Evolutionary conservation across 2,888 invertebrate species (phyloP), one percentile per base, ranked within the genome.

Genomic region (Tetramorium bicarinatum): DNA sequence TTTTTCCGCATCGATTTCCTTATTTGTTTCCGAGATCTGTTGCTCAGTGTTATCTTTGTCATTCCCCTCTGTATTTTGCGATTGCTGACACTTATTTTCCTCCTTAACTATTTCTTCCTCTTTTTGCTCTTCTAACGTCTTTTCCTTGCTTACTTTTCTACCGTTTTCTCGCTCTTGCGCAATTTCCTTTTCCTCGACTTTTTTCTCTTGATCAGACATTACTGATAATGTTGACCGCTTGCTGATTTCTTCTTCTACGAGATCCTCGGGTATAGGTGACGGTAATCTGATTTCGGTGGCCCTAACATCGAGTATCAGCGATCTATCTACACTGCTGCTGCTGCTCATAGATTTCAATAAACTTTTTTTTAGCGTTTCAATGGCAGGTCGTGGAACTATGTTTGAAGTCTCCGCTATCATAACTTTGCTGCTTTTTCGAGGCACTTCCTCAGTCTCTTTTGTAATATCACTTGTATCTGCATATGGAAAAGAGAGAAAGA

Each of bases 211-310:
- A 80, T 88, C 83, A 83, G 87, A 84, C 67, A 87, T 88, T 82
- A 96, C 96, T 3, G 96, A 95, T 3, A 59, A 95, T 95, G 89
- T 91, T 92, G 90, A 92, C 0, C 94, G 93, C 56, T 86, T 92
- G 0, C 85, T 84, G 3, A 88, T 88, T 91, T 93, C 95, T 92
- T 96, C 96, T 80, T 96, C 96, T 54, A 95, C 95, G 0, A 96
- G 95, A 41, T 95, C 95, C 92, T 96, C 96, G 25, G 95, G 96
- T 25, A 96, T 96, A 0, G 96, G 96, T 7, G 96, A 96, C 82
- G 96, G 95, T 62, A 95, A 93, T n/a, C 92, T 87, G n/a, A 72
- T 13, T 59, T 91, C 86, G 34, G 25, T 74, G 62, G 84, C 9
- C 11, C 82, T 85, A 34, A 83, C 18, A 1, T 79, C 34, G 0